These are phyloP conservation scores for Barnardius zonarius DNA, from an alignment of 2,113 vertebrate species.

Conservation along the genomic window DNA sequence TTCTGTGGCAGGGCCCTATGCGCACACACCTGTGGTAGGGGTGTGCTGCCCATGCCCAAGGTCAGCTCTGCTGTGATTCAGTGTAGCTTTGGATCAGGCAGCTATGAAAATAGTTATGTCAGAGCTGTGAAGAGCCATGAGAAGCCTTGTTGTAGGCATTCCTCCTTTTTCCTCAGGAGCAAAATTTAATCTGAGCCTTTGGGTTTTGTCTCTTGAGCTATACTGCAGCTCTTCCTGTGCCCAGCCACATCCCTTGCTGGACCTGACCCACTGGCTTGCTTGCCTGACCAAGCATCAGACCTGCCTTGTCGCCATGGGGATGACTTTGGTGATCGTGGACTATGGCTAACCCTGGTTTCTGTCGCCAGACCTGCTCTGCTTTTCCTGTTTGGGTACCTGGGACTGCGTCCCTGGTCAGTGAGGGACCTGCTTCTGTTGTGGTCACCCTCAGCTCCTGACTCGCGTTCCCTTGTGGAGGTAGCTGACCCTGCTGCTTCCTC, in stretches of 20 bases:
- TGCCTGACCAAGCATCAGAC: neutral
- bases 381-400: neutral
- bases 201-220: neutral
- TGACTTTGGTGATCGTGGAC: neutral
- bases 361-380: neutral
- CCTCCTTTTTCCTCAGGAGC: neutral
- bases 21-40: too few species aligned
- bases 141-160: neutral
- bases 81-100: neutral
- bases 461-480: rapidly evolving
- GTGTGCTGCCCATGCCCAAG: neutral
- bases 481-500: neutral
- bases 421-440: conserved; percentile 39
- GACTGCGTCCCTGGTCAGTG: neutral
- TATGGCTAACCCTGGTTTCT: neutral
- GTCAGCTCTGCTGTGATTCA: neutral
- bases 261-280: neutral
- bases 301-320: neutral
- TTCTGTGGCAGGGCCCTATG: rapidly evolving
- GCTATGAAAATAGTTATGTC: neutral
- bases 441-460: neutral
- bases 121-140: neutral
- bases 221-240: neutral
- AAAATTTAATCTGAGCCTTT: neutral
- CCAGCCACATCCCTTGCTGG: neutral